Conservation (phyloP, 2,888 invertebrate species). For the Phyto melanocephala region DNA sequence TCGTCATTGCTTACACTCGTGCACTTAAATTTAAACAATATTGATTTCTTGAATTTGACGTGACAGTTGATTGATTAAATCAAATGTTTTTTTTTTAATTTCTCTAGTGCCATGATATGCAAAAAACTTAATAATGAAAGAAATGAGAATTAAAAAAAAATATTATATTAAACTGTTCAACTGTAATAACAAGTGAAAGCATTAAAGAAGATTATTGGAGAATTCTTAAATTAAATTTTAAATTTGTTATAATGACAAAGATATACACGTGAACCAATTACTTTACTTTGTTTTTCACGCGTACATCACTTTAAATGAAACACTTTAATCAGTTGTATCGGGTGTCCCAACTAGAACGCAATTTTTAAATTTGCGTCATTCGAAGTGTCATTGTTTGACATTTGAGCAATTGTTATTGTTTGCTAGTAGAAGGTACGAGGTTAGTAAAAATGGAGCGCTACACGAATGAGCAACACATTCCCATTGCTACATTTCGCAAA, state of each 20-base stretch:
- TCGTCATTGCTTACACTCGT: slow-evolving; percentile 58
- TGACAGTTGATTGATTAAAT: slow-evolving; percentile 64
- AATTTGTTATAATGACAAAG: neutral
- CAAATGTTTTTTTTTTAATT: no score
- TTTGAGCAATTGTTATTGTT: no score
- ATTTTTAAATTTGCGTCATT: no score
- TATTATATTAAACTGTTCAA: neutral
- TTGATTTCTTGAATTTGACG: slow-evolving; percentile 42
- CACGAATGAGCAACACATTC: no score
- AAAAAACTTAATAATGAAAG: neutral
- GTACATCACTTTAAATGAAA: no score
- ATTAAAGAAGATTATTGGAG: neutral
- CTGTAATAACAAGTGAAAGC: slow-evolving; percentile 38
- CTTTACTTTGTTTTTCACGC: no score
- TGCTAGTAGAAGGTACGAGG: no score
- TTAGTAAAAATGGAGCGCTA: no score
- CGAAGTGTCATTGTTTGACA: no score
- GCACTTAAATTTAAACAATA: neutral
- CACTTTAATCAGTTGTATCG: no score
- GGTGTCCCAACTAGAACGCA: no score
- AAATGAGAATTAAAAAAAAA: neutral
- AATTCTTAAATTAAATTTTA: neutral
- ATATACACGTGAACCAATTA: neutral
- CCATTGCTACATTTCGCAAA: no score
- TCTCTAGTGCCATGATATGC: slow-evolving; percentile 50